Base-by-base conservation (phyloP, 2,888 invertebrate species). In the Plemyria rubiginata region DNA sequence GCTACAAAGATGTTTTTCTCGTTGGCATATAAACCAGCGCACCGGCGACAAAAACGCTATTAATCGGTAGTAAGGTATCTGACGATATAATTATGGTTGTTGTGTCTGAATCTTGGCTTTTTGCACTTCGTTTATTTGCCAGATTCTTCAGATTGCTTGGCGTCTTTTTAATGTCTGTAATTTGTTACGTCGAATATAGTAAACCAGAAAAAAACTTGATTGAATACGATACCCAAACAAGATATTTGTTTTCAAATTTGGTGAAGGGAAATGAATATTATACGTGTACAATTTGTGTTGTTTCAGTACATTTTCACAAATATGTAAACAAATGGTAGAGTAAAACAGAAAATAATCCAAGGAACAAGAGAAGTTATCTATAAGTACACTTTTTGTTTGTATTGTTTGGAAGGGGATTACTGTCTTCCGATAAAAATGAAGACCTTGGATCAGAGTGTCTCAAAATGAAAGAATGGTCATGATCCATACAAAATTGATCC, bases 1-100 rank as follows among this genome's bases (percentile, higher is more conserved):
- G 50, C 60, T 62, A 60, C 55, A 15, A 54, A 54, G 52, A 50
- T 61, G 60, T 66, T 64, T 36, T 53, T 60, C 41, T 54, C 15
- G 49, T 50, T 53, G 66, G 60, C 65, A 63, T 68, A 65, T 62
- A 43, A 61, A 65, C 54, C 60, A 8, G 9, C 36, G 36, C 11
- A 29, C 38, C 52, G 58, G 50, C 59, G 53, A 65, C 66, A 70
- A 70, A 70, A 70, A 70, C 62, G 57, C 54, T 36, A 68, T 63
- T 68, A 65, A 66, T 67, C 60, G 62, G 62, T 67, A 65, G 57
- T 57, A 29, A 43, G 54, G 62, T 53, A 62, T 46, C 52, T 56
- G 62, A 66, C 65, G 62, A 64, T 51, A 55, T 67, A 67, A 67
- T 66, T 63, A 67, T 46, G 36, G 57, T 53, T 16, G 57, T 53